Evolutionary conservation across 2,888 invertebrate genomes (phyloP), one percentile per base, ranked within the genome.

Genomic region (Prosapia bicincta): DNA sequence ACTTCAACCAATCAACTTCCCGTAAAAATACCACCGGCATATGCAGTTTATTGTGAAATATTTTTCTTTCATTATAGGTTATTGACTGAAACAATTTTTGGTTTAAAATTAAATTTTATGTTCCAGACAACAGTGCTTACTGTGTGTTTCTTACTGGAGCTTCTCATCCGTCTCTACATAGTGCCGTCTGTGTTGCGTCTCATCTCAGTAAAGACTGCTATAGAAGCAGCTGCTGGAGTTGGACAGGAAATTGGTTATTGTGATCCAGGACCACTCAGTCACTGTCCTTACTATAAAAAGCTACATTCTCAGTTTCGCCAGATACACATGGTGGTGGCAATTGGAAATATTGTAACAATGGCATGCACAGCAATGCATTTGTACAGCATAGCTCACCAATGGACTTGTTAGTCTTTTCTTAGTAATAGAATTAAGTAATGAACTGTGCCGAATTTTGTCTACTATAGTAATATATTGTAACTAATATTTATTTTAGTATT

Each of bases 211-310:
- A 95, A 95, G 83, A 92, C 90, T 20, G 88, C 88, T 79, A 90
- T 94, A 83, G 95, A 95, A 83, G 76, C 79, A 65, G 79, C 80
- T n/a, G 81, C 81, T 10, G 94, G 94, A 26, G 90, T 92, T 71
- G 95, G 95, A 0, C 89, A 90, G 82, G 95, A 95, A 86, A 85
- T 95, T 76, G 95, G 95, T 66, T 88, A 88, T 82, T 88, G 93
- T 81, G 86, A 92, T 66, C 87, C 92, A 28, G 93, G 93, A 72
- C 88, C 90, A 80, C 86, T 95, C 26, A 88, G 90, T 23, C 89
- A 92, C 82, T 94, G 94, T 83, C 93, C 94, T 0, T 92, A 93
- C 83, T 96, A 95, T 85, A 86, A 93, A 80, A 89, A 89, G 82
- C 89, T 94, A 20, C 90, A 95, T 82, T 89, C 88, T 80, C 87